Conservation (phyloP, 2,888 invertebrate genomes). For the Morinoia aosen region DNA sequence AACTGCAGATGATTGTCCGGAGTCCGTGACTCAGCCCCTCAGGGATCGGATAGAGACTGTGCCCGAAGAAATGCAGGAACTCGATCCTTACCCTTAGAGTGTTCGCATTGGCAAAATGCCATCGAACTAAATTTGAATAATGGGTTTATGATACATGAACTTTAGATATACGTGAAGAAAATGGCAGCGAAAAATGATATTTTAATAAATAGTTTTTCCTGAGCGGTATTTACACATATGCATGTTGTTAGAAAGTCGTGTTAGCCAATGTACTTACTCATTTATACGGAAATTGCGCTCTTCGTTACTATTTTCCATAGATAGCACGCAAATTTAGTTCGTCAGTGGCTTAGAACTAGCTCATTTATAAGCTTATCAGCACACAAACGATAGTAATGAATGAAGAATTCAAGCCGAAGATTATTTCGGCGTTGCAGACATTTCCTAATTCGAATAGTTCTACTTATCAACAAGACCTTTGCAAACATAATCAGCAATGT, state of each 20-base stretch:
- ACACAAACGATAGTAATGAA: neutral
- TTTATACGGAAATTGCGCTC: neutral
- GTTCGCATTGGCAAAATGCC: neutral
- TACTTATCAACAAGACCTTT: no score
- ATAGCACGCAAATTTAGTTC: neutral
- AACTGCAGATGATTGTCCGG: neutral
- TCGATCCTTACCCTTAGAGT: neutral
- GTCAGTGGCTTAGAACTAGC: neutral
- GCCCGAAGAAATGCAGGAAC: neutral
- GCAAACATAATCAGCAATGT: no score
- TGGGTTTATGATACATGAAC: neutral
- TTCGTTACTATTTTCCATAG: neutral
- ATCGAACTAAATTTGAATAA: neutral
- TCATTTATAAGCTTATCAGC: neutral
- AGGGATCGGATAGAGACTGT: neutral
- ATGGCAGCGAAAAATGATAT: neutral
- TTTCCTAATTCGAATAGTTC: no score
- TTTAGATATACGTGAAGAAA: neutral
- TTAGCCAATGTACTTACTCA: neutral
- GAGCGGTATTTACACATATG: neutral
- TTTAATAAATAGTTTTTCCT: neutral
- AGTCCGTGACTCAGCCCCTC: neutral
- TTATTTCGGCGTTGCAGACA: no score
- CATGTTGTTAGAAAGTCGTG: neutral
- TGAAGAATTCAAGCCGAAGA: no score